Evolutionary conservation across 2,888 invertebrate species (phyloP), one percentile per base, ranked within the genome.

Genomic region (Neelides folsomi): DNA sequence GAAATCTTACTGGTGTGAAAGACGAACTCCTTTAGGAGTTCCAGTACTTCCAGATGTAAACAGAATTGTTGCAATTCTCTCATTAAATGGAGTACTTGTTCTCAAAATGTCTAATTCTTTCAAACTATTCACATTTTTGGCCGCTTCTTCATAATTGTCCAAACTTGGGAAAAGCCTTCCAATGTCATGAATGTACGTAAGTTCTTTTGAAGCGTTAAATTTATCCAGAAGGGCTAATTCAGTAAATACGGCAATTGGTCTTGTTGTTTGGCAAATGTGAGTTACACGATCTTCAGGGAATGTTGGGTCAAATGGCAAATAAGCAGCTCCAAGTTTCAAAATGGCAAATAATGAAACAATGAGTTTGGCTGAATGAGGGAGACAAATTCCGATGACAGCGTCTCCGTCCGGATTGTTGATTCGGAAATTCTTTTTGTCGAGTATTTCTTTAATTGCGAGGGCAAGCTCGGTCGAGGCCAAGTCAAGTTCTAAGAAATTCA

Each of bases 271-370:
- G 10, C 88, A 68, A 48, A 89, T 86, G 65, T 86, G 85, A 16
- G 79, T 75, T 41, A 87, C 77, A 60, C 89, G 76, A 2, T 78
- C 76, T 20, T 75, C 76, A 0, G 89, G 88, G 65, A 79, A 79
- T 50, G 73, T 72, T 0, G 80, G 79, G 67, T 88, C 87, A 64
- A 90, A 73, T 0, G 89, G 89, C 50, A 89, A 73, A 71, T 89
- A 89, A 0, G 87, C 83, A 13, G 83, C 83, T 0, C 88, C 88
- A 0, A 82, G 76, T 71, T 87, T 87, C 78, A 86, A 80, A 47
- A 82, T 78, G 0, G 84, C 79, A 55, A 89, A 68, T 18, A 89
- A 70, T 0, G 80, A 72, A 27, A 78, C 73, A 7, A 87, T 76
- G 54, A 83, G 68, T 35, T 71, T 76, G 65, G 85, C 82, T 2